phyloP scores from a whole-genome alignment of 1,140 invertebrate genomes.

The Penaeus indicus region DNA sequence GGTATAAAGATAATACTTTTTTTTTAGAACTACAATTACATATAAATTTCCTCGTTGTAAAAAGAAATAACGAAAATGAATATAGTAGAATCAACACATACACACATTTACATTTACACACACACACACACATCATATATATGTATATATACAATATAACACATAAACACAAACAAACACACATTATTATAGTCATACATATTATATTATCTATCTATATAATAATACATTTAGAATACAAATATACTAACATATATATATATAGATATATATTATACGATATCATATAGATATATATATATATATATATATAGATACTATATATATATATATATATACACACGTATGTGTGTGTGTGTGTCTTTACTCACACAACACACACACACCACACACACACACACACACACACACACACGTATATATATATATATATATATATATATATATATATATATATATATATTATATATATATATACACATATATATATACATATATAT shows the following conservation, averaged over 20 bases:
- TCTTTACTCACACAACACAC: neutral
- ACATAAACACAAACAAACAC: no score
- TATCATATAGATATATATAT: slow-evolving; percentile 41
- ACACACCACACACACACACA: neutral
- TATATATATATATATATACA: slow-evolving; percentile 10
- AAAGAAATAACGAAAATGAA: no score
- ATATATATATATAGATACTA: slow-evolving; percentile 29
- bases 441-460: slow-evolving; percentile 40
- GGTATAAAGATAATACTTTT: no score
- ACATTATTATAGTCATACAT: slow-evolving; percentile 11
- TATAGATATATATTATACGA: no score
- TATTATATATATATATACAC: no score
- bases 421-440: slow-evolving; percentile 30
- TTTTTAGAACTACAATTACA: no score
- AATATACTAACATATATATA: slow-evolving; percentile 35
- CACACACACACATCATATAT: no score
- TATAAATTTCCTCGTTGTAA: no score
- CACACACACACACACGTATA: slow-evolving; percentile 12
- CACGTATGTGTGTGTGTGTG: neutral
- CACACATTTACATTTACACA: no score
- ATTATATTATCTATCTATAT: slow-evolving; percentile 36
- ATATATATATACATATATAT: no score
- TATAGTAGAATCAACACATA: no score
- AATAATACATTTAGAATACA: slow-evolving; percentile 21
- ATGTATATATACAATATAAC: no score